Conservation (phyloP, 2,113 vertebrate genomes). For the Malurus melanocephalus region DNA sequence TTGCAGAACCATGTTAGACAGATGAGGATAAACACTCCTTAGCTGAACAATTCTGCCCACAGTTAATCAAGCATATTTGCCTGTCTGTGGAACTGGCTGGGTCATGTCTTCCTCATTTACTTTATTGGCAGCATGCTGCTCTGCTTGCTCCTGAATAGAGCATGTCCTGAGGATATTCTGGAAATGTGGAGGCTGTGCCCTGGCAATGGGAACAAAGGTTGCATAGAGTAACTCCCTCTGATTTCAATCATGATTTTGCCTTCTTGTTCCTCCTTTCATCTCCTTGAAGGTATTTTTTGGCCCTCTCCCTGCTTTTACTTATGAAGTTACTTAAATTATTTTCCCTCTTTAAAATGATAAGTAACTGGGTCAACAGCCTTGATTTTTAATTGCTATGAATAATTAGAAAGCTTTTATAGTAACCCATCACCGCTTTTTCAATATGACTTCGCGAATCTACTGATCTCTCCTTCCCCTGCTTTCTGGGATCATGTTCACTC, state of each 20-base stretch:
- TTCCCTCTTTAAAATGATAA: not conserved
- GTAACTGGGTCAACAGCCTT: not conserved
- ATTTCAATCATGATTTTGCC: not conserved
- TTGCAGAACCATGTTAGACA: not conserved
- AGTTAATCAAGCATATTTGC: not conserved
- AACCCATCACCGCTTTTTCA: not conserved
- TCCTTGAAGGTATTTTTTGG: not conserved
- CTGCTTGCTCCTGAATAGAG: not conserved
- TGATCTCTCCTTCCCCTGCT: not conserved
- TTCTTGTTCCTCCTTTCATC: not conserved
- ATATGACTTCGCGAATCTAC: not conserved
- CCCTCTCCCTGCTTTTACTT: not conserved
- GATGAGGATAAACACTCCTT: not conserved
- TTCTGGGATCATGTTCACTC: not conserved
- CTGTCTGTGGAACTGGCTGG: not conserved
- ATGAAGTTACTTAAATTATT: not conserved
- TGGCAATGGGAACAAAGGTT: not conserved
- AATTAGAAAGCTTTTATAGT: not conserved
- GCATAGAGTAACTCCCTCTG: not conserved
- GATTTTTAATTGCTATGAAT: not conserved
- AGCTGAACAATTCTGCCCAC: not conserved
- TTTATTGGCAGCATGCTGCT: not conserved
- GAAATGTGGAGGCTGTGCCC: not conserved
- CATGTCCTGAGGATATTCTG: not conserved
- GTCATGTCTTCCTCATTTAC: not conserved